phyloP scores from a whole-genome alignment of 2,797 vertebrate genomes.

The Loris lydekkerianus region DNA sequence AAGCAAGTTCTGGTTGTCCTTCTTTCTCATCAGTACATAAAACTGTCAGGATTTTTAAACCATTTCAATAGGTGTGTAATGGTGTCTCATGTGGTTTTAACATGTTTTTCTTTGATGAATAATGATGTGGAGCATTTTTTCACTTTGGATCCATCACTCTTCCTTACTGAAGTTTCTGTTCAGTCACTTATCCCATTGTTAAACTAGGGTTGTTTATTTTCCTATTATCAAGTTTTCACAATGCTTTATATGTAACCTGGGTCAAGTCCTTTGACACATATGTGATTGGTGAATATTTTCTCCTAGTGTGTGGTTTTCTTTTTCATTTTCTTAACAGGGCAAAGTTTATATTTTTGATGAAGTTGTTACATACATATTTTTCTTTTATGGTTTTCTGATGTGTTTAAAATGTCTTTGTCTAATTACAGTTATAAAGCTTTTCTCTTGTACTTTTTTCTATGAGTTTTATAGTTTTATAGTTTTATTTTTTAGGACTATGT shows the following conservation, averaged over 20 bases:
- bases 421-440: neutral
- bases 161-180: neutral
- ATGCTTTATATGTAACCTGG: neutral
- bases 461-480: neutral
- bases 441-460: neutral
- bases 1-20: neutral
- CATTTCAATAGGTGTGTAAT: neutral
- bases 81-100: neutral
- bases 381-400: neutral
- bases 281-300: slow-evolving; percentile 27
- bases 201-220: neutral
- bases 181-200: neutral
- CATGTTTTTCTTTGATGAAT: neutral
- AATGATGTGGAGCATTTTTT: neutral
- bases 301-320: neutral
- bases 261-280: neutral
- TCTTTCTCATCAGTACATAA: neutral
- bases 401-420: neutral
- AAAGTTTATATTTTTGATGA: slow-evolving; percentile 55
- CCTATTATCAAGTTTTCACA: slow-evolving; percentile 18
- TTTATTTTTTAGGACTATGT: neutral
- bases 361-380: neutral
- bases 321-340: neutral
- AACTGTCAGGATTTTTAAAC: neutral
- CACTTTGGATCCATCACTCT: neutral